Evolutionary conservation across 2,888 invertebrate genomes (phyloP).

Genomic region (Drosophila rubida): DNA sequence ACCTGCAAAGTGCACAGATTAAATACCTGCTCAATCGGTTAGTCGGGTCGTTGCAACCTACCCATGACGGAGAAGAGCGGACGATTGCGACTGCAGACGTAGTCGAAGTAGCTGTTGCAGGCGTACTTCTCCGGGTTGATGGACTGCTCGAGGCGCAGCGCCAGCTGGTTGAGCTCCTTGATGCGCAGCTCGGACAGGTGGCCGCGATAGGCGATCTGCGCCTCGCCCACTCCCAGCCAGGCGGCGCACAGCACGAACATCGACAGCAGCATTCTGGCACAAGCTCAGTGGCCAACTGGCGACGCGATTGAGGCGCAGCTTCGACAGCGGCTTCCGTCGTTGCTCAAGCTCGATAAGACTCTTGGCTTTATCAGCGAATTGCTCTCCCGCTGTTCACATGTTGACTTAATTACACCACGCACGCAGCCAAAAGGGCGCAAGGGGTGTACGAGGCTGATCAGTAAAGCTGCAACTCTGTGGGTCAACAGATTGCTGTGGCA

Average conservation of each 20-base stretch:
- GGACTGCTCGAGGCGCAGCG: conserved; percentile 73
- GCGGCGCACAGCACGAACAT: conserved; percentile 30
- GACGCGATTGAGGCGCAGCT: conserved; percentile 14
- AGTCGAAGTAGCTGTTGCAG: conserved; percentile 81
- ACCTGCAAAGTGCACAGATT: conserved; percentile 51
- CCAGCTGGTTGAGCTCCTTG: conserved; percentile 74
- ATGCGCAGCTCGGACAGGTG: conserved; percentile 79
- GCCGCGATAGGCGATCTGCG: conserved; percentile 72
- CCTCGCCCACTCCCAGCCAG: conserved; percentile 16
- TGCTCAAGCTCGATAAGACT: conserved; percentile 52
- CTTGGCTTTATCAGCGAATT: conserved; percentile 55
- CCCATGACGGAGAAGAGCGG: conserved; percentile 82
- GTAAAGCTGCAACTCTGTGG: too few relatives aligned
- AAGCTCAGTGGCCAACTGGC: conserved; percentile 20
- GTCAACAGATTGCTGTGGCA: too few relatives aligned
- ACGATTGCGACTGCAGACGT: conserved; percentile 81
- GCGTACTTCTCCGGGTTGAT: conserved; percentile 78
- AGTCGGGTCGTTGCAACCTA: too few relatives aligned
- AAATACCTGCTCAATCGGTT: neutral
- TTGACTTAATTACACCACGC: conserved; percentile 32
- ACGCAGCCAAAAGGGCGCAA: neutral
- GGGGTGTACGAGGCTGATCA: too few relatives aligned
- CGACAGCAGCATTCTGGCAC: conserved; percentile 28
- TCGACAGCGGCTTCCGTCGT: conserved; percentile 48
- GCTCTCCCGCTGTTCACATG: conserved; percentile 48